A percentile compares a stretch with the other conserved stretches of the same genome.
phyloP scores from a whole-genome alignment of 2,113 vertebrate species.

The Dasypus novemcinctus region DNA sequence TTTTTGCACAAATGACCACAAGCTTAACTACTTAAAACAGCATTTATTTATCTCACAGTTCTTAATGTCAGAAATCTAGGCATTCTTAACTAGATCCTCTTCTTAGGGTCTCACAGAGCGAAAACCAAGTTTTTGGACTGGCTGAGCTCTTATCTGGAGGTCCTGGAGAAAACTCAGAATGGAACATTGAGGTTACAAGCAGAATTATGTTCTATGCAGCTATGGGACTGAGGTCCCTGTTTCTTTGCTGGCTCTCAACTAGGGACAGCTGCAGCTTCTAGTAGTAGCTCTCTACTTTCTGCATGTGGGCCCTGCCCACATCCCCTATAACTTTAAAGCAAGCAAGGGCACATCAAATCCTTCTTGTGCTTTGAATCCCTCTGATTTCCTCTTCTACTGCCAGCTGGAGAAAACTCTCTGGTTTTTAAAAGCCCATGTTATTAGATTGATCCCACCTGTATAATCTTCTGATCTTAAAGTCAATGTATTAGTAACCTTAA shows the following conservation, averaged over 20 bases:
- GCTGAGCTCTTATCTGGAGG: neutral
- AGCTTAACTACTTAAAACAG: neutral
- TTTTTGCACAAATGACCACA: neutral
- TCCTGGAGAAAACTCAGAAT: neutral
- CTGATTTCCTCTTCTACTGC: neutral
- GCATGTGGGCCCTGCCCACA: accelerated
- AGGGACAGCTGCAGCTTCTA: neutral
- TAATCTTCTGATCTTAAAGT: neutral
- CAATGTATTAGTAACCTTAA: neutral
- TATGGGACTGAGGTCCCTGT: neutral
- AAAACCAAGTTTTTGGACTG: neutral
- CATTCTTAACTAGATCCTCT: neutral
- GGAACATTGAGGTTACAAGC: neutral
- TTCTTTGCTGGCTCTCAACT: neutral
- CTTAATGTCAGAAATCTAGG: neutral
- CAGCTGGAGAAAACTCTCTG: neutral
- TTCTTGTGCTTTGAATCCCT: neutral
- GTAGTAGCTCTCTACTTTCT: neutral
- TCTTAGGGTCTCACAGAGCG: neutral
- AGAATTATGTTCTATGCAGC: neutral
- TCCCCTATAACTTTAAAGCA: neutral
- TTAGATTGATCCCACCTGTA: neutral
- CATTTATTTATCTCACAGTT: neutral
- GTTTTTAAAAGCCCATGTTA: neutral
- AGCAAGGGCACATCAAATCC: neutral